Evolutionary conservation across 2,113 vertebrate genomes (phyloP), one percentile per base, ranked within the genome.

Genomic region (Halcyon senegalensis): DNA sequence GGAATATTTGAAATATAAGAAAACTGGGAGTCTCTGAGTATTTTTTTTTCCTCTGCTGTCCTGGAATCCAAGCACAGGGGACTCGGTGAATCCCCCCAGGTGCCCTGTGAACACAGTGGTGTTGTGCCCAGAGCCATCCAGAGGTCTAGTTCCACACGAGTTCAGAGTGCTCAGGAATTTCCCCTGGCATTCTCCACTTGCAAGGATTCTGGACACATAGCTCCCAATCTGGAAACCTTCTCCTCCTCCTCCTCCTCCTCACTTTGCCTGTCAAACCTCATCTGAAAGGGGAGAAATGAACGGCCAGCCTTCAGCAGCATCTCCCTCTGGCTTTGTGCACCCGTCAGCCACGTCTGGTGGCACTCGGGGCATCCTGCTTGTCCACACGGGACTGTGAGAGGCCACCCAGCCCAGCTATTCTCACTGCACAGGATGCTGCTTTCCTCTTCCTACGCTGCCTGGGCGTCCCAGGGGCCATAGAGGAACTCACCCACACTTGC

Each of bases 401-500:
- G 43, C 9, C 39, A 5, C 66, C 41, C 19, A 60, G 39, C 58
- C 78, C 64, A 7, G 43, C 59, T 66, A 0, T 41, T 44, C 43
- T 88, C 64, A 20, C 8, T 33, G 24, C 93, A 8, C 14, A 13
- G 53, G 20, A 3, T 33, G 20, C 80, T 30, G 10, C 53, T 44
- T 53, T 67, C 78, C 79, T 94, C 67, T 73, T 81, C 79, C 94
- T 64, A 13, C 3, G 0, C 67, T 76, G 53, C 77, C 67, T 68
- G 46, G n/a, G 37, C 3, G 3, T 59, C 89, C 93, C 82, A 58
- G 81, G 87, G 89, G 87, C 87, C 81, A 68, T 70, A 7, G 1
- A 83, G 94, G 94, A 92, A 83, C 90, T 78, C 79, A 69, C 87
- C 73, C 70, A 84, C 51, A 92, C 23, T 98, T 98, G 99, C 99